Evolutionary conservation across 2,113 vertebrate species (phyloP), one percentile per base, ranked within the genome.

Genomic region (Camelus bactrianus): DNA sequence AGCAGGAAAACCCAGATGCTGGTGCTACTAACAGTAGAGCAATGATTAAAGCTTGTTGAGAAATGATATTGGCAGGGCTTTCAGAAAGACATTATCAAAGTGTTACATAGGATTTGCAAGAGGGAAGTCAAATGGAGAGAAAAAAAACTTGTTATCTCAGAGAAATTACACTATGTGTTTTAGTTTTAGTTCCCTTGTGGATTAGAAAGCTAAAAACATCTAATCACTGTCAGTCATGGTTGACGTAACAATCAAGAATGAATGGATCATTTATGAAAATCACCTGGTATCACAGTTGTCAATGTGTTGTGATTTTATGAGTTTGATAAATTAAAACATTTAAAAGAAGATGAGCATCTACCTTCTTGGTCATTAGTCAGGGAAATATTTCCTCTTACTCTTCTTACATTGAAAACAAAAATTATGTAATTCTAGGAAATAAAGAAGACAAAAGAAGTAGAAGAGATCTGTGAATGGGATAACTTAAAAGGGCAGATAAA

Each of bases 241-340:
- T 64, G 13, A 32, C 65, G 3, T 58, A 83, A 72, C 15, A 86
- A 60, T n/a, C 81, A 48, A 70, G 50, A 86, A 2, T 86, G 13
- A 75, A 32, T 46, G 22, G 13, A 26, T 83, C 38, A 48, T 72
- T 94, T 94, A 58, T 62, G 16, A 76, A 76, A 76, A 32, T 13
- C 52, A 22, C 6, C 10, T 28, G 13, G 0, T 42, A 65, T 12
- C 20, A 62, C n/a, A 42, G 26, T 35, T 86, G 70, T 46, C 30
- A 54, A 52, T 46, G 75, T 92, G n/a, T n/a, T 86, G 8, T 69
- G 42, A 10, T 26, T 50, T 62, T 67, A 9, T 83, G 20, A 70
- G 15, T 92, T 84, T 75, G 28, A 64, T 69, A 56, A 93, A 90
- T 85, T 56, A 85, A 73, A 30, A 94, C 24, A 81, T 52, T 50